phyloP scores from a whole-genome alignment of 1,140 invertebrate species.

The Drosophila athabasca region DNA sequence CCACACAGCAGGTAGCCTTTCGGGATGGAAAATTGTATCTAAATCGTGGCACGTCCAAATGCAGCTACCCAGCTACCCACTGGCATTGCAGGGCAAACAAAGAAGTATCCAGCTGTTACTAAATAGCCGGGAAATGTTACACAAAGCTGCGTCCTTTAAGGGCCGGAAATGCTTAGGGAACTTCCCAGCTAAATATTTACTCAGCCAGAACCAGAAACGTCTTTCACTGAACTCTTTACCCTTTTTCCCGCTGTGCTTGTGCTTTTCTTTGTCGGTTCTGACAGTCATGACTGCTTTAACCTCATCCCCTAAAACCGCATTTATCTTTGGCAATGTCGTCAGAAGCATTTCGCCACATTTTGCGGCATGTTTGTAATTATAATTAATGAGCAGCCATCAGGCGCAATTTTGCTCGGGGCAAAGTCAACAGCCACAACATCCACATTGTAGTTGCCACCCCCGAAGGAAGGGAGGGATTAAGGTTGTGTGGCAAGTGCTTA shows the following conservation, averaged over 20 bases:
- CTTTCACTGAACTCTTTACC: constrained; percentile 9
- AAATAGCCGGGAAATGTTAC: constrained; percentile 8
- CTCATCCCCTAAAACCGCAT: constrained; percentile 10
- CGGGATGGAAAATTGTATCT: constrained; percentile 16
- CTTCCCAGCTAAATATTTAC: constrained; percentile 38
- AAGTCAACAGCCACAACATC: constrained; percentile 33
- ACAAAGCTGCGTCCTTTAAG: not conserved
- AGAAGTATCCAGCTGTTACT: constrained; percentile 23
- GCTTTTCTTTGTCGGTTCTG: constrained; percentile 14
- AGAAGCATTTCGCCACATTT: constrained; percentile 40
- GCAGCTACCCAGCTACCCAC: not conserved
- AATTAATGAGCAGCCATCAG: constrained; percentile 69
- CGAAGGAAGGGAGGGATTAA: not conserved
- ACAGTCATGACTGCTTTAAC: constrained; percentile 8
- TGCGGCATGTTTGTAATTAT: constrained; percentile 66
- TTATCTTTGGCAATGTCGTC: constrained; percentile 6
- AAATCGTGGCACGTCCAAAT: not conserved
- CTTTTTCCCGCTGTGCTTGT: constrained; percentile 3
- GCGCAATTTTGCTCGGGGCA: constrained; percentile 27
- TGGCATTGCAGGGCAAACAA: not conserved
- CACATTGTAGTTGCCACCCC: constrained; percentile 18
- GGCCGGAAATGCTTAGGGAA: not conserved
- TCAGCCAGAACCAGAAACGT: constrained; percentile 18
- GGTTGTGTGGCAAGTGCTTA: too few relatives aligned
- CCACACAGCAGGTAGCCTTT: constrained; percentile 8